Base-by-base conservation (phyloP, 30 jellyfish, hydroid and myxozoan species). In the Cassiopea xamachana region DNA sequence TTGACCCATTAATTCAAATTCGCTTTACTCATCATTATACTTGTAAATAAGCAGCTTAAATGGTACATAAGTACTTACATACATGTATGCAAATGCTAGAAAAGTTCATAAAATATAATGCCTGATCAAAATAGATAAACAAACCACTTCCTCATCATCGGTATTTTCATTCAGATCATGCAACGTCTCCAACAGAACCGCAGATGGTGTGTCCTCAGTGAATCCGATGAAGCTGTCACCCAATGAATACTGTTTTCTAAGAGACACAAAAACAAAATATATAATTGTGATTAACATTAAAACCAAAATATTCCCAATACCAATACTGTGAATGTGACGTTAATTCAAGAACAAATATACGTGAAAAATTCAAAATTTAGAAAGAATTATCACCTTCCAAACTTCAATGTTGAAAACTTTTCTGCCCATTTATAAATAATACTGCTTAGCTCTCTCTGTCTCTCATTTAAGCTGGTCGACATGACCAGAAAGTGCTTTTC, bases 401-500 rank as follows among this genome's bases (percentile, higher is more conserved):
- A 84, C 6, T 19, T 75, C 5, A 82, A 4, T 45, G 58, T 19
- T 48, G 96, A 75, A 77, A 93, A 87, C 15, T 88, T 85, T 18
- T 59, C 27, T 1, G 94, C 97, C 98, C 98, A 93, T 47, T 62
- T 71, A 60, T 73, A 77, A 55, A 87, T 92, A 45, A 1, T 17
- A 39, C 47, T 55, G 1, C 83, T 86, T 5, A 87, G 72, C 18
- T 82, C 27, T 9, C n/a, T 48, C 45, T 87, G 92, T 49, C 79
- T 46, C 1, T 76, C 75, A 7, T n/a, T 59, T 93, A 93, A 39
- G 55, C 90, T 68, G 58, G 96, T 93, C 60, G 93, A 74, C 85
- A 86, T 87, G 14, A 84, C 94, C n/a, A 93, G 90, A 67, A 75
- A 87, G 55, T 93, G 98, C 81, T 93, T 93, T 93, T 93, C 98